A percentile compares a stretch with the other conserved stretches of the same genome.
Conservation (phyloP, 2,888 invertebrate species). For the Toxonevra muliebris region DNA sequence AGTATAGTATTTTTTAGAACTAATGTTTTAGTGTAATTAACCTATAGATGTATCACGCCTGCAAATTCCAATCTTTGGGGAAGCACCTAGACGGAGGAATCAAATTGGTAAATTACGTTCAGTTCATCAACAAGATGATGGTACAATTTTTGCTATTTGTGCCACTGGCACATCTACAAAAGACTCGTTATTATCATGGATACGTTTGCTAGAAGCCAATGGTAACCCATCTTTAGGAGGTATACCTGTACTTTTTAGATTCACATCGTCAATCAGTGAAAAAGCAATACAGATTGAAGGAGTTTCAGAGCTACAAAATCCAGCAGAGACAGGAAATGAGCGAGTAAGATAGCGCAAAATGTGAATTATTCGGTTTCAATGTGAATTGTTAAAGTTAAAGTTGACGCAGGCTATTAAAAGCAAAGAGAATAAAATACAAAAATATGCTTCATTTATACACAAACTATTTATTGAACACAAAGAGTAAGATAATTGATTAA, state of each 20-base stretch:
- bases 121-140: slow-evolving; percentile 93
- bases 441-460: no score
- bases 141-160: slow-evolving; percentile 85
- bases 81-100: slow-evolving; percentile 62
- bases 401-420: no score
- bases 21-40: slow-evolving; percentile 5
- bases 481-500: no score
- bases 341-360: slow-evolving; percentile 34
- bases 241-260: slow-evolving; percentile 86
- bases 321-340: slow-evolving; percentile 5
- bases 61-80: slow-evolving; percentile 69
- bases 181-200: slow-evolving; percentile 93
- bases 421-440: no score
- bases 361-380: no score
- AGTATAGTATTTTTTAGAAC: no score
- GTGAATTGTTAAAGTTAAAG: no score
- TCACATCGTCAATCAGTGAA: slow-evolving; percentile 68
- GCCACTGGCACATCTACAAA: slow-evolving; percentile 91
- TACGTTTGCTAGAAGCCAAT: slow-evolving; percentile 79
- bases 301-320: not conserved
- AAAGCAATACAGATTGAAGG: slow-evolving; percentile 51
- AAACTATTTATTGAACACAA: no score
- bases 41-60: slow-evolving; percentile 76
- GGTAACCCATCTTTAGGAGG: slow-evolving; percentile 77
- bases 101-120: slow-evolving; percentile 68